Evolutionary conservation across 2,797 vertebrate species (phyloP).

Genomic region (Antrozous pallidus): DNA sequence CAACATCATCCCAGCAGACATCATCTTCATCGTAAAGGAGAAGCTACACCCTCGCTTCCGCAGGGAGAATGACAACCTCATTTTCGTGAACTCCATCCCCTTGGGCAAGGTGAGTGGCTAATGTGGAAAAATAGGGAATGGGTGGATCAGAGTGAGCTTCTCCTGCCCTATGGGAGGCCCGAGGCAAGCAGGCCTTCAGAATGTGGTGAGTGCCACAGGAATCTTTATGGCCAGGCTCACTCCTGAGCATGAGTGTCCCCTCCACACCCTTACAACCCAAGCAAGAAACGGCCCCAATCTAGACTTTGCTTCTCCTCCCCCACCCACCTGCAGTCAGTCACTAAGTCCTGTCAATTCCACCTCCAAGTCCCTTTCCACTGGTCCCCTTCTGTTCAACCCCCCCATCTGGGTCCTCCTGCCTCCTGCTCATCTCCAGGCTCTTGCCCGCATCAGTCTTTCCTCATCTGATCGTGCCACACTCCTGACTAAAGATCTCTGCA

Average conservation of each 20-base stretch:
- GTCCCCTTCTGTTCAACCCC: not conserved
- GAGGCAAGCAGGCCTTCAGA: not conserved
- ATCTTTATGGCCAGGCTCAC: not conserved
- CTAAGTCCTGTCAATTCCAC: not conserved
- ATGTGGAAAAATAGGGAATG: not conserved
- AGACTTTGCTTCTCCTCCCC: not conserved
- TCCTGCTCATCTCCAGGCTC: not conserved
- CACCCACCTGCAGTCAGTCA: not conserved
- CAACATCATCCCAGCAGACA: conserved; percentile 92
- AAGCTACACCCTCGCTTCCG: conserved; percentile 89
- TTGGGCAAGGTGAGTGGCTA: conserved; percentile 88
- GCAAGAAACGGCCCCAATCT: not conserved
- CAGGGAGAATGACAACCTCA: conserved; percentile 85
- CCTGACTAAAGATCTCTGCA: not conserved
- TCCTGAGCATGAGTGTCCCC: not conserved
- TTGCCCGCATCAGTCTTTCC: not conserved
- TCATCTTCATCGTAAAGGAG: conserved; percentile 92
- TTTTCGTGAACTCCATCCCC: conserved; percentile 85
- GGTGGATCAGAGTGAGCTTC: not conserved
- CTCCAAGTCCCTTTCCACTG: not conserved
- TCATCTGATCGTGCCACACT: not conserved
- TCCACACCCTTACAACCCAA: not conserved
- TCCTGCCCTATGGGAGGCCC: not conserved
- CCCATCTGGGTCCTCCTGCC: not conserved
- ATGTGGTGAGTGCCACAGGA: not conserved